These are phyloP conservation scores for Apodemia mormo DNA, from an alignment of 2,888 invertebrate species.

Conservation along the genomic window DNA sequence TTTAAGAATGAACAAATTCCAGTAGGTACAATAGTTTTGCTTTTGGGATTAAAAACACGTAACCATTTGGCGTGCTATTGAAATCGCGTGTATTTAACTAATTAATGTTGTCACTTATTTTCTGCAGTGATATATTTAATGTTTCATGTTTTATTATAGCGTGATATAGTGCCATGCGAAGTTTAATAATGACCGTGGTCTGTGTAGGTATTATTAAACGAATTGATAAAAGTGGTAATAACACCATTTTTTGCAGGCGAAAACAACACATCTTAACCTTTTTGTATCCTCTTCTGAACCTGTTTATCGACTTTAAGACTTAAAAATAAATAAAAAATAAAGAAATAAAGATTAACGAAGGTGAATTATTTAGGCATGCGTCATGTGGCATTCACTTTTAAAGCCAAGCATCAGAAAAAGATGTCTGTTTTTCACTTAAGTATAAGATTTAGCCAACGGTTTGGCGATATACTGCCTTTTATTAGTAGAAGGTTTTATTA, in stretches of 20 bases:
- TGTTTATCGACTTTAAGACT: slow-evolving; percentile 13
- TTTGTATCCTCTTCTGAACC: slow-evolving; percentile 12
- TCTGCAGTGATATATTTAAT: neutral
- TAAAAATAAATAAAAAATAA: slow-evolving; percentile 9
- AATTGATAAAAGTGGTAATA: slow-evolving; percentile 4
- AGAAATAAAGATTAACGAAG: slow-evolving; percentile 13
- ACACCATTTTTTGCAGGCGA: neutral
- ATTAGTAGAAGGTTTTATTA: too few relatives aligned
- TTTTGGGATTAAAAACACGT: neutral
- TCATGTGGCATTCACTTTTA: slow-evolving; percentile 9
- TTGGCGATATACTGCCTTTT: too few relatives aligned
- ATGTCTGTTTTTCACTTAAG: neutral
- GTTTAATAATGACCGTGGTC: neutral
- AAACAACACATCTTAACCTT: neutral
- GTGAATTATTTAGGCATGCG: slow-evolving; percentile 2
- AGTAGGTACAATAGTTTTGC: neutral
- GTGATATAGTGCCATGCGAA: neutral
- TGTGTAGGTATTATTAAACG: neutral
- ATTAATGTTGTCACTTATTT: neutral
- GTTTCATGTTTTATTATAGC: neutral
- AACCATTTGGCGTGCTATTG: neutral
- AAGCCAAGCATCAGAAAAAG: neutral
- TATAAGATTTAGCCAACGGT: neutral
- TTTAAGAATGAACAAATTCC: too few relatives aligned
- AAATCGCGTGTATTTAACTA: neutral